phyloP scores from a whole-genome alignment of 2,797 vertebrate species.

The Pitangus sulphuratus region DNA sequence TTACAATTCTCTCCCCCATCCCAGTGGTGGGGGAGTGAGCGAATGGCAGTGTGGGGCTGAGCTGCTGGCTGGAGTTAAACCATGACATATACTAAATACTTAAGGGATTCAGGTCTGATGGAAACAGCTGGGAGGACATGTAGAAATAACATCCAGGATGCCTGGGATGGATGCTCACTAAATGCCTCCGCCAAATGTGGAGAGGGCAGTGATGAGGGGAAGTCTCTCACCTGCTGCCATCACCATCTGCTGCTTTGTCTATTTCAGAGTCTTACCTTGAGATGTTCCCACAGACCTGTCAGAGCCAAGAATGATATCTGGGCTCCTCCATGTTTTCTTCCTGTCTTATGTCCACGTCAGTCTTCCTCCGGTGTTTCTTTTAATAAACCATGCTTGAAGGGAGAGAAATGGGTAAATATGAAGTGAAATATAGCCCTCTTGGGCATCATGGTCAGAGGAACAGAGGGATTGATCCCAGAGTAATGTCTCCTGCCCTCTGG shows the following conservation, averaged over 20 bases:
- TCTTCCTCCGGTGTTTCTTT: background rate
- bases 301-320: background rate
- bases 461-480: background rate
- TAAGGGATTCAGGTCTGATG: background rate
- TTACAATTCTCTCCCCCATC: background rate
- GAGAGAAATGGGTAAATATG: background rate
- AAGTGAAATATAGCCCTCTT: background rate
- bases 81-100: background rate
- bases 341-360: background rate
- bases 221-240: background rate
- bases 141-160: background rate
- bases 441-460: background rate
- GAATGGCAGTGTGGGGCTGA: fast-evolving
- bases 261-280: background rate
- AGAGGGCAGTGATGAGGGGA: background rate
- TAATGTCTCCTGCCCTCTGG: background rate
- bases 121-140: background rate
- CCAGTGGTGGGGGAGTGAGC: background rate
- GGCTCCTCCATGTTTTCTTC: background rate
- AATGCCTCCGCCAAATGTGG: background rate
- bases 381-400: background rate
- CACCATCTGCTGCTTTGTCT: background rate
- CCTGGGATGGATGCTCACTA: background rate
- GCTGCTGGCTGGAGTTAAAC: background rate
- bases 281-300: background rate